Conservation (phyloP, 2,888 invertebrate genomes). For the Dinocampus coccinellae region DNA sequence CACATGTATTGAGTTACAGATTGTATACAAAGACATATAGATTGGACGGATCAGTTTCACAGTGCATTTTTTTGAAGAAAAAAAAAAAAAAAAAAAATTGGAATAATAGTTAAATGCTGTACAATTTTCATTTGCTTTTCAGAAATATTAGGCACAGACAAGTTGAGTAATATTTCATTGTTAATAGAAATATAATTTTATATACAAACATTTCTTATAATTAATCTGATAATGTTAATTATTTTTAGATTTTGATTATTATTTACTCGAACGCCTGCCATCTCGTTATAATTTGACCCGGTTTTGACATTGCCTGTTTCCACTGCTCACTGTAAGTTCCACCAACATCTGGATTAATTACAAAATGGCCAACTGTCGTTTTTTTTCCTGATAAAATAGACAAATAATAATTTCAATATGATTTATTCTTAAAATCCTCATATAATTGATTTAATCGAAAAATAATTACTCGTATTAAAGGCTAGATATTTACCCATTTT, state of each 20-base stretch:
- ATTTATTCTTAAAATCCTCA: not conserved
- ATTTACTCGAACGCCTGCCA: slow-evolving; percentile 65
- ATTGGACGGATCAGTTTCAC: not conserved
- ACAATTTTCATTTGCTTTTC: not conserved
- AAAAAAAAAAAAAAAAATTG: too few relatives aligned
- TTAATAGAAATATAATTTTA: not conserved
- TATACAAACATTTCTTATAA: slow-evolving; percentile 32
- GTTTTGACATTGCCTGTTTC: slow-evolving; percentile 72
- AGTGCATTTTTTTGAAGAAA: not conserved
- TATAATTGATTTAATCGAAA: not conserved
- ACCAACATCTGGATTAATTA: slow-evolving; percentile 74
- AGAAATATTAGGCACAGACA: not conserved
- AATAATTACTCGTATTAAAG: not conserved
- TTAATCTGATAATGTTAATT: slow-evolving; percentile 34
- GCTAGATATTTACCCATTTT: slow-evolving; percentile 71
- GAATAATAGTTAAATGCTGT: not conserved
- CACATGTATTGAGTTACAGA: not conserved
- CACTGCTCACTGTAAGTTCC: slow-evolving; percentile 74
- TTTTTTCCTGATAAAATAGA: slow-evolving; percentile 71
- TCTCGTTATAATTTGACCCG: slow-evolving; percentile 63
- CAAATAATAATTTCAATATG: not conserved
- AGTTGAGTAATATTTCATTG: not conserved
- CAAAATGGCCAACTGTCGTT: slow-evolving; percentile 76
- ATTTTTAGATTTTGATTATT: slow-evolving; percentile 3
- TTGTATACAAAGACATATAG: not conserved